Evolutionary conservation across 2,888 invertebrate species (phyloP).

Genomic region (Acleris cristana): DNA sequence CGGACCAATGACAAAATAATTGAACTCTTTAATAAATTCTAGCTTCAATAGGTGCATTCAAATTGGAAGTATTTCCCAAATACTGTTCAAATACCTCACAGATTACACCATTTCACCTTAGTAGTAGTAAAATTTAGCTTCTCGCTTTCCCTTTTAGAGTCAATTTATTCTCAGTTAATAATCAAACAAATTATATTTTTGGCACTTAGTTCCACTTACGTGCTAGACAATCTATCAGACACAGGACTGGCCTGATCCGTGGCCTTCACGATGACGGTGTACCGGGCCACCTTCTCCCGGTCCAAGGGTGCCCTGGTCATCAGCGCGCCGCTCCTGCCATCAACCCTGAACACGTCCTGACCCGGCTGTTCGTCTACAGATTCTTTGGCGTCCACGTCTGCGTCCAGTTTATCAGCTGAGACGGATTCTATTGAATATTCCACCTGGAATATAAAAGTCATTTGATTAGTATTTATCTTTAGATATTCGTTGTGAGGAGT

Average conservation of each 20-base stretch:
- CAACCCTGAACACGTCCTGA: constrained; percentile 92
- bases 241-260: constrained; percentile 92
- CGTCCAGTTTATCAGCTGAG: constrained; percentile 75
- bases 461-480: too few relatives aligned
- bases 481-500: too few relatives aligned
- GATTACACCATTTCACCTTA: too few relatives aligned
- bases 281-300: constrained; percentile 93
- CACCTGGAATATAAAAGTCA: constrained; percentile 68
- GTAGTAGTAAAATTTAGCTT: too few relatives aligned
- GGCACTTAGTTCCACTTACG: constrained; percentile 59
- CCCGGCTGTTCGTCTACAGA: constrained; percentile 74
- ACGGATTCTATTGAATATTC: constrained; percentile 91
- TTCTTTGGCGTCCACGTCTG: constrained; percentile 62
- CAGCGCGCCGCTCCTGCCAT: constrained; percentile 92
- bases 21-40: too few relatives aligned
- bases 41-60: not conserved
- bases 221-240: constrained; percentile 91
- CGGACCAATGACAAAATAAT: too few relatives aligned
- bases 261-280: constrained; percentile 93
- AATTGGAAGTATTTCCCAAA: not conserved
- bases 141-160: too few relatives aligned
- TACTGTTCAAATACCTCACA: too few relatives aligned
- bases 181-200: too few relatives aligned
- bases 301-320: constrained; percentile 92
- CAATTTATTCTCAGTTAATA: too few relatives aligned